A percentile compares a stretch with the other conserved stretches of the same genome.
These are phyloP conservation scores for Heteropelma amictum DNA, from an alignment of 2,888 invertebrate genomes.

Conservation along the genomic window DNA sequence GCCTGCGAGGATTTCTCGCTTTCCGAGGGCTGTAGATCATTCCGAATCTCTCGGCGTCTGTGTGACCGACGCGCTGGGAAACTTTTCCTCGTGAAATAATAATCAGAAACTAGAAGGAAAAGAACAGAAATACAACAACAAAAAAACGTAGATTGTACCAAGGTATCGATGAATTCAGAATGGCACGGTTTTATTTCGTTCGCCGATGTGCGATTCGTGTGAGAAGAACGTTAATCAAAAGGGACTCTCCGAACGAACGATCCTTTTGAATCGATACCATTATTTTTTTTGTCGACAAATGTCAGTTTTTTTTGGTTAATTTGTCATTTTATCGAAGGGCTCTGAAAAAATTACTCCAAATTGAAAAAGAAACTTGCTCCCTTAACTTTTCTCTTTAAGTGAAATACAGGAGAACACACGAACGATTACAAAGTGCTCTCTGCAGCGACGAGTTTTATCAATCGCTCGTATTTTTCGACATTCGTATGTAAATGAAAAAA, in stretches of 20 bases:
- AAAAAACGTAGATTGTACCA: conserved; percentile 11
- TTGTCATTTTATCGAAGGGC: too few species aligned
- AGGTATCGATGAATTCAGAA: background rate
- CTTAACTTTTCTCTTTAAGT: background rate
- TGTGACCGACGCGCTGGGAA: conserved; percentile 43
- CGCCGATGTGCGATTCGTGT: too few species aligned
- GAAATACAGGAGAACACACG: conserved; percentile 15
- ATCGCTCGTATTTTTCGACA: conserved; percentile 29
- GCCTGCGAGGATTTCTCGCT: conserved; percentile 32
- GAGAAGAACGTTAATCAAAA: too few species aligned
- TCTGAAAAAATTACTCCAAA: too few species aligned
- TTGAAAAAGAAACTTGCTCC: background rate
- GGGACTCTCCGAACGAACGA: too few species aligned
- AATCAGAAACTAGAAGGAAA: conserved; percentile 11
- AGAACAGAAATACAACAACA: too few species aligned
- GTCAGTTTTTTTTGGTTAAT: too few species aligned
- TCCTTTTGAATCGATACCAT: too few species aligned
- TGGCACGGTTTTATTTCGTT: background rate
- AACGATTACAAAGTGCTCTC: conserved; percentile 40
- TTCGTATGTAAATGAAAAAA: conserved; percentile 3
- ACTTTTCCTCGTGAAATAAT: conserved; percentile 42
- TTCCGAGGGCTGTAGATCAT: conserved; percentile 50
- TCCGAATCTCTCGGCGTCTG: conserved; percentile 22
- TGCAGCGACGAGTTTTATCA: conserved; percentile 47
- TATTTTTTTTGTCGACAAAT: too few species aligned